Base-by-base conservation (phyloP, 1,140 invertebrate species). In the Euborellia annulipes region DNA sequence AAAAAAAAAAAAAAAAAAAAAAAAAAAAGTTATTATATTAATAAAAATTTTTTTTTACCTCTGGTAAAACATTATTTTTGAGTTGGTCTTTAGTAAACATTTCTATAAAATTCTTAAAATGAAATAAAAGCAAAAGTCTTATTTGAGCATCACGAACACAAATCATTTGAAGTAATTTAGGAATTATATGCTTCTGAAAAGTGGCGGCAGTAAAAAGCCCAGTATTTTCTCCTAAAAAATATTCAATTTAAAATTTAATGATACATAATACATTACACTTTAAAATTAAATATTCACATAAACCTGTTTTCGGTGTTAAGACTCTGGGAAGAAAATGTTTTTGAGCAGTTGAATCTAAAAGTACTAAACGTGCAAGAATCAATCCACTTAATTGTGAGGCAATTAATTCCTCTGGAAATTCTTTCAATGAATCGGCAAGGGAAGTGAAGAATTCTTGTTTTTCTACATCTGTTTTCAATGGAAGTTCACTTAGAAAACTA, bases 351-450 rank as follows among this genome's bases (percentile, higher is more conserved):
- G 69, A 61, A 64, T 90, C 82, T 20, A 90, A 62, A 30, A 90
- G 65, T 20, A 89, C 85, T 65, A 90, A 74, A 55, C 86, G 71
- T 1, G 84, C 85, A 9, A 91, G 62, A 22, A 91, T 60, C 38
- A 83, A 66, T 36, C 73, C 71, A 38, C 78, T 74, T 22, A 91
- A 62, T 61, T 86, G 79, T 45, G 75, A 77, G 0, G 81, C 86
- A 13, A 90, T 75, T 22, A 82, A 70, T 59, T 76, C 71, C 58
- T 87, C 82, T 47, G 82, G 73, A 58, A 86, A 82, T 50, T 59
- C 64, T 58, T 70, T 70, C 11, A 90, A 60, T 52, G 75, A 72
- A 32, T 69, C 63, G 22, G 76, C 65, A 50, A 85, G 59, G 48
- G 68, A 59, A 55, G 74, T 65, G 58, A 90, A 90, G 61, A 90